Base-by-base conservation (phyloP, 2,797 vertebrate species). In the Cephalopachus bancanus region DNA sequence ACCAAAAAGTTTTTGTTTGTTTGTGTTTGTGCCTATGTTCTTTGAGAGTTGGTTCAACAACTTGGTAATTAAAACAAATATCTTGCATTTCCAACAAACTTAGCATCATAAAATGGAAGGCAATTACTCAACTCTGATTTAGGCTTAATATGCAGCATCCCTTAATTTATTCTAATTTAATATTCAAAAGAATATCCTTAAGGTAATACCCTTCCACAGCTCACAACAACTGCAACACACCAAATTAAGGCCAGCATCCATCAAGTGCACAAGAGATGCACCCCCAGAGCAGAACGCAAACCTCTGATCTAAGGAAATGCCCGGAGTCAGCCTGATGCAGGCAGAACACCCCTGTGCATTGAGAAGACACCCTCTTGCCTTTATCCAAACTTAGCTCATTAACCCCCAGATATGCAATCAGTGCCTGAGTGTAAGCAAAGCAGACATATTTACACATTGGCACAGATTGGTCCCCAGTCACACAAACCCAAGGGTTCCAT, bases 101-200 rank as follows among this genome's bases (percentile, higher is more conserved):
- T 85, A 89, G 84, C 22, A 49, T 94, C 86, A 71, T 79, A 90
- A 95, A 97, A 95, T 16, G 67, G 88, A 96, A 96, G 85, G 97
- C 96, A 98, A 98, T 97, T 98, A 97, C 95, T 97, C 92, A 96
- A 96, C 57, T 95, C 91, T 96, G 95, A 96, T 97, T 96, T 97
- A 96, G 81, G 94, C 72, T 97, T 97, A 95, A 96, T 95, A 97
- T 91, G 92, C 89, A 96, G 79, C 95, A 89, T 91, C 95, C 91
- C 91, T 98, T 98, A 98, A 98, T 98, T 98, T 98, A 98, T 98
- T 98, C 97, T 97, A 97, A 98, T 98, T 98, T 98, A 97, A 97
- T 97, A 98, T 98, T 97, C 98, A 98, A 95, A 97, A 97, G 95
- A 97, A 93, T 97, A 97, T 98, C 98, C 97, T 98, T 97, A 97